Evolutionary conservation across 2,113 vertebrate genomes (phyloP).

Genomic region (Dunckerocampus dactyliophorus): DNA sequence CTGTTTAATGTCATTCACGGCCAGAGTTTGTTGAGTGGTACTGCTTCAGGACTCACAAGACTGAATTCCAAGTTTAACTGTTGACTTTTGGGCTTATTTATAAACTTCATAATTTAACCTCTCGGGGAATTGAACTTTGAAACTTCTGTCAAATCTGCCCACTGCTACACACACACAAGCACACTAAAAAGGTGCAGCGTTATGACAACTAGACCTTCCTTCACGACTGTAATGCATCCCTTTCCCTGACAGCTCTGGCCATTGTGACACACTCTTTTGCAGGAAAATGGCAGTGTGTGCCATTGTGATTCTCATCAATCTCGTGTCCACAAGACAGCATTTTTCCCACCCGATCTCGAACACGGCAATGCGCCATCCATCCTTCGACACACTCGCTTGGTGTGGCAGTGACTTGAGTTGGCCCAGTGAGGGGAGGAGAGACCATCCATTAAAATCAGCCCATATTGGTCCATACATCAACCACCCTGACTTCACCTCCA

Average conservation of each 20-base stretch:
- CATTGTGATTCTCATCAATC: slow-evolving; percentile 30
- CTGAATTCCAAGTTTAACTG: too few relatives aligned
- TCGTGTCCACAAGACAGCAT: slow-evolving; percentile 38
- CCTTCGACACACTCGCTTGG: slow-evolving; percentile 45
- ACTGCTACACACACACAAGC: neutral
- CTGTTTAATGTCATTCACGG: too few relatives aligned
- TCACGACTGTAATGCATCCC: slow-evolving; percentile 16
- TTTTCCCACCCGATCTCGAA: slow-evolving; percentile 36
- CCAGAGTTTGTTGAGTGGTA: too few relatives aligned
- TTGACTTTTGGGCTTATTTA: too few relatives aligned
- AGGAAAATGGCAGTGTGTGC: slow-evolving; percentile 23
- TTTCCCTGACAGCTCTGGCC: slow-evolving; percentile 28
- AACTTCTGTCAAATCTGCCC: neutral
- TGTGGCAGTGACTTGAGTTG: slow-evolving; percentile 47
- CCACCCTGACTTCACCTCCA: slow-evolving; percentile 25
- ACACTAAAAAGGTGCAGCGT: neutral
- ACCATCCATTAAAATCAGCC: slow-evolving; percentile 52
- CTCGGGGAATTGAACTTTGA: too few relatives aligned
- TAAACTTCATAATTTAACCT: too few relatives aligned
- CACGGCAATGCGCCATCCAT: slow-evolving; percentile 47
- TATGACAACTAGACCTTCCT: slow-evolving; percentile 3
- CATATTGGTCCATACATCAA: slow-evolving; percentile 46
- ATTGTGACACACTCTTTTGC: slow-evolving; percentile 12
- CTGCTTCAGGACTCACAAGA: too few relatives aligned
- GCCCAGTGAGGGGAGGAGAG: slow-evolving; percentile 28